phyloP scores from a whole-genome alignment of 1,140 invertebrate genomes.

The Orchestia grillus region DNA sequence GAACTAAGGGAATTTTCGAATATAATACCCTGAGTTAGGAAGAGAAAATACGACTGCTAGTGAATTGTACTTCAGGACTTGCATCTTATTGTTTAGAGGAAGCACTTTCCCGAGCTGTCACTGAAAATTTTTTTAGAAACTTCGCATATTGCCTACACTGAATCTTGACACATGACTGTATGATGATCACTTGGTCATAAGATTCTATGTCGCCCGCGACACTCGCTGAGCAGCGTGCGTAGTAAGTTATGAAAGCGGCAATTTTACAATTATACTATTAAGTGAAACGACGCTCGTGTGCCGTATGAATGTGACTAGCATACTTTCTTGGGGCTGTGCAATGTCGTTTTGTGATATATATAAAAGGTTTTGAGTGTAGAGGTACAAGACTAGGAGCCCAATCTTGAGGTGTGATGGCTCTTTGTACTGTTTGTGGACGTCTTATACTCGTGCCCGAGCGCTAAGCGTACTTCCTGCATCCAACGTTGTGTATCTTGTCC shows the following conservation, averaged over 20 bases:
- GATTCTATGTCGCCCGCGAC: not conserved
- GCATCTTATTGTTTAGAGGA: no score
- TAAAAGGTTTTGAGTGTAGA: constrained; percentile 5
- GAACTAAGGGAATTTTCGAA: no score
- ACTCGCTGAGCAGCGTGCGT: not conserved
- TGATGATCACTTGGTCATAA: not conserved
- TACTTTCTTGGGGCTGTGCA: constrained; percentile 42
- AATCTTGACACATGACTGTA: not conserved
- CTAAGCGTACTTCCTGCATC: not conserved
- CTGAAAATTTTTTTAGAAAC: not conserved
- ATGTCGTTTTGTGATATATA: constrained; percentile 40
- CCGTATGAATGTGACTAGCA: constrained; percentile 3
- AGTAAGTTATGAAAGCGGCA: not conserved
- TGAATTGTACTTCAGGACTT: no score
- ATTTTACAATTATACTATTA: not conserved
- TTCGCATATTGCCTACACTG: not conserved
- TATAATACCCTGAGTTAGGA: no score
- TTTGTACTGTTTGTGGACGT: not conserved
- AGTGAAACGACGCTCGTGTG: not conserved
- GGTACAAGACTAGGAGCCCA: not conserved
- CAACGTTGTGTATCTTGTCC: not conserved
- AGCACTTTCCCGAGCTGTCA: not conserved
- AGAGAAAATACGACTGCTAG: no score
- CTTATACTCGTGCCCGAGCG: not conserved
- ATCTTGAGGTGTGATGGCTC: not conserved